Evolutionary conservation across 2,113 vertebrate genomes (phyloP), one percentile per base, ranked within the genome.

Genomic region (Apus apus): DNA sequence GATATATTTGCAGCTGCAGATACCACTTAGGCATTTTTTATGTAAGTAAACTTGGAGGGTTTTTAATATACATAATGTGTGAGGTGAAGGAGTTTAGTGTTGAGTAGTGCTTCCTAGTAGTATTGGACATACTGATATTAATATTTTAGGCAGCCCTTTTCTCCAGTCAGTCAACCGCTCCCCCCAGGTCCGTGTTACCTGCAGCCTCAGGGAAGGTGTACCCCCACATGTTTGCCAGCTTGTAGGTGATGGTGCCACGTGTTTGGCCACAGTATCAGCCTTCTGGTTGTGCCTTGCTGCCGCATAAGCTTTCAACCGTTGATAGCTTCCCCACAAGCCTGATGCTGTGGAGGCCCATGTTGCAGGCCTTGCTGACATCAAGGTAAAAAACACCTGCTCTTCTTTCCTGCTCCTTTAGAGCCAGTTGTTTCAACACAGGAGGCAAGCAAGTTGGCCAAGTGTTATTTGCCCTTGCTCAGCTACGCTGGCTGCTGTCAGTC

Each of bases 11-110:
- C 80, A 90, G 30, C 53, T 78, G 81, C 51, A 66, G 61, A 89
- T 89, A 87, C 61, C 91, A 67, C 86, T 90, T 80, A 48, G 61
- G 74, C n/a, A 22, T 95, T 93, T 87, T 57, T 54, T 92, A 88
- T 72, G 58, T 87, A 90, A 75, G 79, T 87, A 67, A 93, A 91
- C 51, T 45, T 83, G 9, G 21, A 88, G 60, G 34, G 40, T 25
- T 91, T 91, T 83, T 80, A 85, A 51, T 13, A 30, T 64, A 15
- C 6, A 6, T 66, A 62, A 85, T 50, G 22, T 0, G 1, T 86
- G 66, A 96, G 48, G 74, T 83, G 83, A 68, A 43, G 79, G 53
- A 54, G 27, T 50, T 88, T 57, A 61, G 20, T 86, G 16, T 46
- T 20, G 67, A 77, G 50, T 46, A 38, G 32, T 25, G 76, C n/a